phyloP scores from a whole-genome alignment of 2,888 invertebrate genomes.

The Hermaeophaga mercurialis region DNA sequence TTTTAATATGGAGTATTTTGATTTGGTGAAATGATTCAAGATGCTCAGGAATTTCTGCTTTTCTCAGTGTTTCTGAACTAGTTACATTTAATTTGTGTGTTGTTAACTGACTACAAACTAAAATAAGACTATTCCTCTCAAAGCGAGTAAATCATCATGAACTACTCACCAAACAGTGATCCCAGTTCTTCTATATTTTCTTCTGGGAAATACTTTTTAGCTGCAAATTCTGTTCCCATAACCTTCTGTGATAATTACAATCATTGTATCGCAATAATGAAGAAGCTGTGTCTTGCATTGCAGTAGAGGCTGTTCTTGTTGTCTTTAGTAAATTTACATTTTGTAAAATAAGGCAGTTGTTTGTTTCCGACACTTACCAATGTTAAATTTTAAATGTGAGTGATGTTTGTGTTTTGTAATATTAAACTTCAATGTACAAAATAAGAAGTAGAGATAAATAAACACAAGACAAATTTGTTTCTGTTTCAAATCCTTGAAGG shows the following conservation, averaged over 20 bases:
- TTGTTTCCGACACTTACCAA: constrained; percentile 40
- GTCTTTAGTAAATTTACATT: constrained; percentile 41
- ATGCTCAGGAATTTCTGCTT: too few relatives aligned
- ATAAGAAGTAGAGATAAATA: constrained; percentile 12
- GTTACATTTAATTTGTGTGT: too few relatives aligned
- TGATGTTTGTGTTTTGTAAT: constrained; percentile 47
- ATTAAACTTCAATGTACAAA: constrained; percentile 34
- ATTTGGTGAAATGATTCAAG: too few relatives aligned
- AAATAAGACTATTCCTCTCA: too few relatives aligned
- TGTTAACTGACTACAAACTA: too few relatives aligned
- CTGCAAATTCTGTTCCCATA: constrained; percentile 45
- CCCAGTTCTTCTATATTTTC: too few relatives aligned
- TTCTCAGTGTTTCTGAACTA: too few relatives aligned
- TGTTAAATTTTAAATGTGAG: constrained; percentile 42
- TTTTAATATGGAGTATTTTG: too few relatives aligned
- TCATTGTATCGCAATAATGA: constrained; percentile 59
- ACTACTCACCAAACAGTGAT: too few relatives aligned
- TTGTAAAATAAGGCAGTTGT: constrained; percentile 25
- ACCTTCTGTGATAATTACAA: constrained; percentile 60
- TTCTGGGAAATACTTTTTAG: constrained; percentile 11
- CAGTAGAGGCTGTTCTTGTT: constrained; percentile 55
- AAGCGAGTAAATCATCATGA: too few relatives aligned
- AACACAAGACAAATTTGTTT: too few relatives aligned
- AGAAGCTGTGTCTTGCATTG: constrained; percentile 59
- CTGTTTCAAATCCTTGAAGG: too few relatives aligned